These are phyloP conservation scores for Nebria salina DNA, from an alignment of 2,888 invertebrate species.

Conservation along the genomic window DNA sequence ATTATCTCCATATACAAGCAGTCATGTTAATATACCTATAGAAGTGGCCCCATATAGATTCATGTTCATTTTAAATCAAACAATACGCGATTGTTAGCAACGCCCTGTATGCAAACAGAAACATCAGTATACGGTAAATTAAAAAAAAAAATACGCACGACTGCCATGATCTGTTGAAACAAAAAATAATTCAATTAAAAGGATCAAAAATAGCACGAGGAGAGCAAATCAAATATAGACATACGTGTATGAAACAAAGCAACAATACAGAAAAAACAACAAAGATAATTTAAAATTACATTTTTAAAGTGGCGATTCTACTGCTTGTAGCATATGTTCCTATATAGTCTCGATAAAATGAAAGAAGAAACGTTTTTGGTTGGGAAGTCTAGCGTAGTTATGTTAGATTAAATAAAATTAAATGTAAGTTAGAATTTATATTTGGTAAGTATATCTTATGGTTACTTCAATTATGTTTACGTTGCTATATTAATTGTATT, in stretches of 20 bases:
- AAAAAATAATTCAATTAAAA: conserved; percentile 22
- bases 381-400: no score
- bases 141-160: conserved; percentile 21
- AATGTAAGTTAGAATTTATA: no score
- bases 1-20: not conserved
- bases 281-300: not conserved
- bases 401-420: no score
- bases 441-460: not conserved
- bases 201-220: conserved; percentile 3
- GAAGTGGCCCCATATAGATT: not conserved
- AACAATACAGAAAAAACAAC: not conserved
- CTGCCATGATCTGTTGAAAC: conserved; percentile 22
- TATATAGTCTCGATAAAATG: no score
- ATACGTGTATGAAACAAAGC: not conserved
- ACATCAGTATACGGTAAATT: conserved; percentile 17
- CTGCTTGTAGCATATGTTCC: no score
- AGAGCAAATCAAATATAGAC: conserved; percentile 18
- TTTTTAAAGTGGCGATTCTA: no score
- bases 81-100: conserved; percentile 22
- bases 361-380: no score
- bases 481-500: not conserved
- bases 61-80: conserved; percentile 30
- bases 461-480: not conserved
- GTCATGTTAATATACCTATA: no score
- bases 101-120: conserved; percentile 23